These are phyloP conservation scores for Corydoras sp. DNA, from an alignment of 2,113 vertebrate species.

Conservation along the genomic window DNA sequence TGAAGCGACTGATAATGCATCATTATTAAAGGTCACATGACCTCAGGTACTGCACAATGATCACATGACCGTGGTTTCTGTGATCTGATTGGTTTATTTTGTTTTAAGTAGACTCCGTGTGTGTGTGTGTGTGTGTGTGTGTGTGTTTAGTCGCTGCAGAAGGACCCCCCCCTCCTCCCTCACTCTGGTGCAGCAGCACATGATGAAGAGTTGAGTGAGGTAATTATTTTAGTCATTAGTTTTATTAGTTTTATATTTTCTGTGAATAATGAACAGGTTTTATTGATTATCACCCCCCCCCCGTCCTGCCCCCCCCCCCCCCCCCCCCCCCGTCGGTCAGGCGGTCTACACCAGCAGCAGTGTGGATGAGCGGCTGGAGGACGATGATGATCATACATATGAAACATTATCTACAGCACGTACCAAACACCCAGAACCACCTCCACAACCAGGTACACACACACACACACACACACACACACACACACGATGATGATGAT, in stretches of 20 bases:
- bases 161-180: slow-evolving; percentile 76
- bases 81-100: not conserved
- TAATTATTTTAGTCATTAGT: slow-evolving; percentile 15
- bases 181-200: slow-evolving; percentile 72
- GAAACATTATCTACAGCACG: slow-evolving; percentile 85
- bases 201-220: slow-evolving; percentile 74
- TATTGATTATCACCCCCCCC: no score
- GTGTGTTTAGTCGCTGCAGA: slow-evolving; percentile 54
- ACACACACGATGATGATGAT: no score
- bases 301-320: no score
- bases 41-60: no score
- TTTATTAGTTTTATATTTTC: not conserved
- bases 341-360: slow-evolving; percentile 67
- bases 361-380: slow-evolving; percentile 66
- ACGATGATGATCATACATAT: slow-evolving; percentile 86
- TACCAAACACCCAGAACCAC: slow-evolving; percentile 74
- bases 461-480: slow-evolving; percentile 26
- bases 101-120: not conserved
- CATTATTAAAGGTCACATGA: no score
- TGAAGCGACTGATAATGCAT: no score
- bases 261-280: no score
- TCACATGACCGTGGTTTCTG: not conserved
- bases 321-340: slow-evolving; percentile 55
- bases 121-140: slow-evolving; percentile 19
- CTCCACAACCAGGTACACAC: slow-evolving; percentile 20